These are phyloP conservation scores for Clavelina lepadiformis DNA, from an alignment of 23 tunicate genomes.

Conservation along the genomic window DNA sequence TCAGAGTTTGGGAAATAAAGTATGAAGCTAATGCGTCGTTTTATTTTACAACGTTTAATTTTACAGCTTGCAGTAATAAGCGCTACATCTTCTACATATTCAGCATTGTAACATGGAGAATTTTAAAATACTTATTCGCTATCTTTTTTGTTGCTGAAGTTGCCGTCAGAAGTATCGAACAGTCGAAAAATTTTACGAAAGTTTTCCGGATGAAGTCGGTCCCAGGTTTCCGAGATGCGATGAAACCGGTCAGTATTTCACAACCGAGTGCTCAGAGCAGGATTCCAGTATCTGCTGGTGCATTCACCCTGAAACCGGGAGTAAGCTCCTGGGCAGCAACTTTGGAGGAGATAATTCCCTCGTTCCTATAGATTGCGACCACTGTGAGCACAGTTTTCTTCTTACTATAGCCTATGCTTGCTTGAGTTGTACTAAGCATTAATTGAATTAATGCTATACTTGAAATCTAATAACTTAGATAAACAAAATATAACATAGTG, in stretches of 20 bases:
- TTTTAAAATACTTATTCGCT: background rate
- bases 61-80: no score
- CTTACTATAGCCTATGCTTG: no score
- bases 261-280: background rate
- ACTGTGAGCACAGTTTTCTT: slow-evolving; percentile 13
- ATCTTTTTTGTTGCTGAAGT: slow-evolving; percentile 1
- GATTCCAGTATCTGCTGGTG: slow-evolving; percentile 3
- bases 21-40: no score
- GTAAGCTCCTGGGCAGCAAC: slow-evolving; percentile 18
- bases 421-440: no score
- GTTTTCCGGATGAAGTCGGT: slow-evolving; percentile 3
- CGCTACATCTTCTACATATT: no score
- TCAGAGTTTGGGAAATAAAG: no score
- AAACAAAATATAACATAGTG: no score
- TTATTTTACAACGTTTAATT: no score
- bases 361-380: slow-evolving; percentile 25
- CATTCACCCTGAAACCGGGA: slow-evolving; percentile 17
- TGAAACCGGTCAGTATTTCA: slow-evolving; percentile 18
- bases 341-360: slow-evolving; percentile 30
- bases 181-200: background rate
- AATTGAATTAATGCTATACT: no score
- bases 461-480: no score
- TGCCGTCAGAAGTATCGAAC: background rate
- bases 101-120: no score
- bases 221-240: slow-evolving; percentile 25